Evolutionary conservation across 1,140 invertebrate genomes (phyloP).

Genomic region (Eupristina koningsbergeri): DNA sequence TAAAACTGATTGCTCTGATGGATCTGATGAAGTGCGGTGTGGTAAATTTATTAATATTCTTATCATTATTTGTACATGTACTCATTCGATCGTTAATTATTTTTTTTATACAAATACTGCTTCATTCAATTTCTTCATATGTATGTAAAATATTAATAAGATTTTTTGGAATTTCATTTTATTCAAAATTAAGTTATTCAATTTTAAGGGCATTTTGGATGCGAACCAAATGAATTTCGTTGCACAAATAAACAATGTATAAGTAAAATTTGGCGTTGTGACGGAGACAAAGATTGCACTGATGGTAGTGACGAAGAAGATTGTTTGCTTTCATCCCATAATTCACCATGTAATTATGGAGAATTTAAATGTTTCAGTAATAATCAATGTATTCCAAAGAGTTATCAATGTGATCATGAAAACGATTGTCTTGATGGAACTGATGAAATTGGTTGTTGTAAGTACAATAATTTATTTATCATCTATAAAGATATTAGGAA

Average conservation of each 20-base stretch:
- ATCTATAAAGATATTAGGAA: neutral
- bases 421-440: slow-evolving; percentile 90
- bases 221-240: slow-evolving; percentile 94
- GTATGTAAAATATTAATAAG: neutral
- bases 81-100: no score
- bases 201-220: slow-evolving; percentile 76
- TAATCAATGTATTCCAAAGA: slow-evolving; percentile 92
- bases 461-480: slow-evolving; percentile 67
- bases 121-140: no score
- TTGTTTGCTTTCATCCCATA: slow-evolving; percentile 76
- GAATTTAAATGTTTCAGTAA: slow-evolving; percentile 87
- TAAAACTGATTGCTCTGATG: slow-evolving; percentile 85
- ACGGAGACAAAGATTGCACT: slow-evolving; percentile 92
- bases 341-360: slow-evolving; percentile 81
- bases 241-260: slow-evolving; percentile 92
- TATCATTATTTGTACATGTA: neutral
- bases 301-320: slow-evolving; percentile 88
- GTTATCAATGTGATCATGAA: slow-evolving; percentile 93
- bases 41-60: slow-evolving; percentile 75
- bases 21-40: slow-evolving; percentile 91
- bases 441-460: slow-evolving; percentile 94
- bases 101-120: no score
- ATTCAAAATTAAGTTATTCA: neutral
- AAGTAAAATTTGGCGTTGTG: slow-evolving; percentile 93
- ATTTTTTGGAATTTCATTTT: neutral